Base-by-base conservation (phyloP, 2,113 vertebrate species). In the Archocentrus centrarchus region DNA sequence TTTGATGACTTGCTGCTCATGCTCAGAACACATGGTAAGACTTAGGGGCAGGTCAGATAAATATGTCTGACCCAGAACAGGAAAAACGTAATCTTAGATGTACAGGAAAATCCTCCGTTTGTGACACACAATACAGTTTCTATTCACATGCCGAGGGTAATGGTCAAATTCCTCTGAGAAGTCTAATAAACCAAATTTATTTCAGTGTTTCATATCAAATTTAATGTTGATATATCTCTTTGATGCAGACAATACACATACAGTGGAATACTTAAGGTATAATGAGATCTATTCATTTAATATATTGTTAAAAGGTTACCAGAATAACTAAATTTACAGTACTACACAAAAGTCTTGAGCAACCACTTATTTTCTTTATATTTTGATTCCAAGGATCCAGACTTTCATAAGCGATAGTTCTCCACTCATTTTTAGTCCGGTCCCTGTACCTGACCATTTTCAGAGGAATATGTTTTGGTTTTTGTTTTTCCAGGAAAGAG, bases 1-100 rank as follows among this genome's bases (percentile, higher is more conserved):
- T 35, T 59, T 18, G 58, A 80, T 35, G 75, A 86, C 78, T 80
- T 24, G 55, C 20, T 77, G 70, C 66, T 84, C 68, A 22, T 60
- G 30, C 37, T 59, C 78, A 55, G 61, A 83, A 88, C 87, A 94
- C 84, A 89, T 93, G 90, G 83, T 88, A 84, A 88, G 82, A 87
- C 84, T 92, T 91, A 93, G 50, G 9, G 80, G 76, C 44, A 81
- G 80, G 88, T 87, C 82, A 86, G 80, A 81, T 84, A 85, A 86
- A 92, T 85, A 87, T 60, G 44, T 89, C 80, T 78, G 30, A 53
- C 60, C 22, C 58, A 30, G 39, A 84, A 70, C 39, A 79, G 30
- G 61, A 64, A 73, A 83, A 80, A 86, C 13, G 70, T 75, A 75
- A 66, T 50, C 47, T 76, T 60, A 64, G 79, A 86, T 66, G 57